Evolutionary conservation across 2,797 vertebrate species (phyloP), one percentile per base, ranked within the genome.

Genomic region (Acanthopagrus latus): DNA sequence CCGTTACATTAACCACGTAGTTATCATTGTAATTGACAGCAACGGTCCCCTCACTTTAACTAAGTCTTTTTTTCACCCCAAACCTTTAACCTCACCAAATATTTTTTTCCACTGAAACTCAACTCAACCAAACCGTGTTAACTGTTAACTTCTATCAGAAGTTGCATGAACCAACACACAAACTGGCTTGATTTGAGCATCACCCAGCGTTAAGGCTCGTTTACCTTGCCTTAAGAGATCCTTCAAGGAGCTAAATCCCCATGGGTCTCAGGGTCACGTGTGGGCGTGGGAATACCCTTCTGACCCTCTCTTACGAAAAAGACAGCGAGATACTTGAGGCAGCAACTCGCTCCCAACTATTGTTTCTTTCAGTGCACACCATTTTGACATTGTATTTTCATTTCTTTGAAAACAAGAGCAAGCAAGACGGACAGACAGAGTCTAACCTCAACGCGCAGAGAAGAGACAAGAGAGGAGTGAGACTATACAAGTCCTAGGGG

Each of bases 391-490:
- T 43, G 52, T 5, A 43, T 41, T 65, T 67, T 72, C 14, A 17
- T 74, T 50, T 60, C 5, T 54, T 41, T n/a, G 12, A 58, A 14
- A 38, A 48, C 27, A 60, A 62, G 27, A 70, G 33, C 25, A 67
- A 68, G 38, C 8, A 1, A 74, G 64, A 50, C 25, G 27, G 64
- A 76, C 55, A 51, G 60, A 64, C 16, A 47, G 16, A 44, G 38
- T 76, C 65, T 77, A 16, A 67, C 68, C 21, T 56, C 11, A 9
- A 58, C 71, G 64, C 44, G 67, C 41, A 70, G 66, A n/a, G 44
- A 83, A 82, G 76, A 81, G 78, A 80, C 79, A 27, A 76, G 50
- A 57, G 59, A 59, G 6, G 52, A 71, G 50, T 50, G 62, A 78
- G 57, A 71, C 16, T 73, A 47, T 8, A 54, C 18, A 56, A 55